Evolutionary conservation across 2,797 vertebrate genomes (phyloP).

Genomic region (Fratercula arctica): DNA sequence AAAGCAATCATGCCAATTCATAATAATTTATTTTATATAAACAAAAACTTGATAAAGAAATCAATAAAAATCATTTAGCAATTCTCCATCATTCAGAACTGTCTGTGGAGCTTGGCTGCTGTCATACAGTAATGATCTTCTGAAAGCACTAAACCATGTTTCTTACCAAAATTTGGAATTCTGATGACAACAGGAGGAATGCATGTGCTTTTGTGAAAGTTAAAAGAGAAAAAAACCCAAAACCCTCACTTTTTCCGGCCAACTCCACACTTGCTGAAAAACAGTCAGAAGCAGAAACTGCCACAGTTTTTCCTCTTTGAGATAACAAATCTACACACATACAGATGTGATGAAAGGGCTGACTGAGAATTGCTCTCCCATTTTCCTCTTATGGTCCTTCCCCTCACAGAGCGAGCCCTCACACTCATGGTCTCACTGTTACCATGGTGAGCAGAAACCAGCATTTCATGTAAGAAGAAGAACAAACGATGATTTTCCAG

Average conservation of each 20-base stretch:
- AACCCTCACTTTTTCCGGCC: not conserved
- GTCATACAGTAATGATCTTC: not conserved
- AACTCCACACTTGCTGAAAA: not conserved
- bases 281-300: not conserved
- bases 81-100: not conserved
- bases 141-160: not conserved
- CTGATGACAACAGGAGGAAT: not conserved
- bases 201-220: not conserved
- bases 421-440: not conserved
- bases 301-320: not conserved
- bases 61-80: not conserved
- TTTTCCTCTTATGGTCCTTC: not conserved
- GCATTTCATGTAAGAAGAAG: not conserved
- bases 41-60: not conserved
- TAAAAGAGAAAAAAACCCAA: not conserved
- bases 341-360: not conserved
- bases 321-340: not conserved
- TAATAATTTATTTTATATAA: not conserved
- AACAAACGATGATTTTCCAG: not conserved
- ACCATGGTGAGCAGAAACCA: constrained; percentile 2
- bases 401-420: not conserved
- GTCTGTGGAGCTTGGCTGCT: not conserved
- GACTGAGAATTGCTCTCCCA: not conserved
- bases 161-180: not conserved
- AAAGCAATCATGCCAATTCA: not conserved